Evolutionary conservation across 2,113 vertebrate genomes (phyloP), one percentile per base, ranked within the genome.

Genomic region (Corythaixoides concolor): DNA sequence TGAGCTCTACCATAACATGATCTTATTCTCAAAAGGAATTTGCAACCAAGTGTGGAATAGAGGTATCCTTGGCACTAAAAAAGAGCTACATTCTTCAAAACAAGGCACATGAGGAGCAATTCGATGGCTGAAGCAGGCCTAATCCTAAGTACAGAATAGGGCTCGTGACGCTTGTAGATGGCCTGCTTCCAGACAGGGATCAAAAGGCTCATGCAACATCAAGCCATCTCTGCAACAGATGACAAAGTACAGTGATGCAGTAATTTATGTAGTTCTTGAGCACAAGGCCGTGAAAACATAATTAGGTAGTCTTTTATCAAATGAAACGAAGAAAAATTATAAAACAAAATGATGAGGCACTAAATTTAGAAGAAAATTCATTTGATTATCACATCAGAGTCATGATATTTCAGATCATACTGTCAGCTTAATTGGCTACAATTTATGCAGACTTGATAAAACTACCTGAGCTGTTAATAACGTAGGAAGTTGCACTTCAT

Each of bases 341-440:
- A 88, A 97, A 97, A 93, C 86, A 93, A 96, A 97, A 94, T 93
- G 68, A 97, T 89, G 80, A 93, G 92, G 95, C 75, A 88, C 90
- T 96, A 90, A 95, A 94, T 91, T 94, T 95, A 89, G 96, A 97
- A 97, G 90, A 97, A 97, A 97, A 95, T 97, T 96, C 88, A 18
- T 89, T 94, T 97, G 93, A 97, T 96, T 97, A 88, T 93, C 82
- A 86, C 94, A 96, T 97, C 69, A 97, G 84, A 97, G 80, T 39
- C 8, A 41, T 52, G 84, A 95, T 93, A 93, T 95, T 95, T 97
- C 91, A 88, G 93, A 96, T 96, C 76, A 91, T 37, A 39, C 90
- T 94, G 96, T 95, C 96, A 97, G 70, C 78, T 97, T 97, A 97
- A 97, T 96, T 94, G 86, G 82, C 60, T 95, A 93, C 90, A 96